phyloP scores from a whole-genome alignment of 1,140 invertebrate species.

The Drosophila lowei region DNA sequence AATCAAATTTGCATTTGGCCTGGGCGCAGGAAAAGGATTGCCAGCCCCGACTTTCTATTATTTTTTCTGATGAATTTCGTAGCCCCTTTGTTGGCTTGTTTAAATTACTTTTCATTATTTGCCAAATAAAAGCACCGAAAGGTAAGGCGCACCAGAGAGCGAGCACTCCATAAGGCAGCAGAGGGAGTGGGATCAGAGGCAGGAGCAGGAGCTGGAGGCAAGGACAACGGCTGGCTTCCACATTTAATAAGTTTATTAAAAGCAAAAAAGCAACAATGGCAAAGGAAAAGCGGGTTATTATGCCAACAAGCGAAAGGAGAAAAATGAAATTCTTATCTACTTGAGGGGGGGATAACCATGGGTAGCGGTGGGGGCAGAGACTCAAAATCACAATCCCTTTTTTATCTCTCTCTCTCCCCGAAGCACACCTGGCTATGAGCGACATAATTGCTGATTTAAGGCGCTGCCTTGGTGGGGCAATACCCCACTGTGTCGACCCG shows the following conservation, averaged over 20 bases:
- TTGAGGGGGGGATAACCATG: background rate
- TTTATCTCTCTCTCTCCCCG: conserved; percentile 28
- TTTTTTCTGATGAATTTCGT: conserved; percentile 54
- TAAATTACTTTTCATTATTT: conserved; percentile 82
- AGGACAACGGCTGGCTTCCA: conserved; percentile 68
- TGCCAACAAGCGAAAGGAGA: conserved; percentile 39
- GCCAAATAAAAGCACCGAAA: conserved; percentile 60
- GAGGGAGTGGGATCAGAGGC: conserved; percentile 5
- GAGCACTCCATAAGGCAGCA: conserved; percentile 8
- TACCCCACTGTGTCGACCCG: background rate
- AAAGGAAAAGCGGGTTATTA: conserved; percentile 59
- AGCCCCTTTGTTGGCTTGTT: conserved; percentile 75
- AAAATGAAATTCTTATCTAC: conserved; percentile 52
- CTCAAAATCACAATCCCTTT: conserved; percentile 54
- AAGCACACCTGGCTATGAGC: conserved; percentile 27
- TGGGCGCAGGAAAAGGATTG: conserved; percentile 1
- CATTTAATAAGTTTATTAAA: conserved; percentile 81
- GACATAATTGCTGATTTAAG: conserved; percentile 68
- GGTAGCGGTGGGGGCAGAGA: conserved; percentile 10
- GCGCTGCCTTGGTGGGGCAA: conserved; percentile 1
- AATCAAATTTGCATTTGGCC: conserved; percentile 66
- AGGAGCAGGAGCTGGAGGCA: conserved; percentile 8
- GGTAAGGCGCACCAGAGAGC: background rate
- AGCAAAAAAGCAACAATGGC: conserved; percentile 44
- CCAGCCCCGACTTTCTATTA: conserved; percentile 16